These are phyloP conservation scores for Irena cyanogastra DNA, from an alignment of 2,113 vertebrate genomes.

Conservation along the genomic window DNA sequence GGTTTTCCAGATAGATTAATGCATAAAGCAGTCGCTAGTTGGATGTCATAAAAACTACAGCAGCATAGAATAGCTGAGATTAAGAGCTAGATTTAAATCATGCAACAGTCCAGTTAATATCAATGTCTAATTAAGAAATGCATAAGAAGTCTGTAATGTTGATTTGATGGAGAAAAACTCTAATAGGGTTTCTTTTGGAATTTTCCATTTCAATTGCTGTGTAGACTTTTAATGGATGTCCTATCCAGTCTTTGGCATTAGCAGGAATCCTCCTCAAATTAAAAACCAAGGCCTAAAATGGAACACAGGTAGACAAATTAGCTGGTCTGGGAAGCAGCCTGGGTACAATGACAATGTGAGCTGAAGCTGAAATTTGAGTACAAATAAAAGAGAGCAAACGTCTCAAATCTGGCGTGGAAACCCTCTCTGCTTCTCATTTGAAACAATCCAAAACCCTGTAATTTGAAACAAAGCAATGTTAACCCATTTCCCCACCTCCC, in stretches of 20 bases:
- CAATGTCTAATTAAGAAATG: conserved; percentile 67
- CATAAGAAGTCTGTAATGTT: conserved; percentile 69
- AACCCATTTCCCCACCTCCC: not conserved
- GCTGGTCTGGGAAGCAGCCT: not conserved
- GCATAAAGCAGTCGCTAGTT: conserved; percentile 51
- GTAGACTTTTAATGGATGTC: conserved; percentile 51
- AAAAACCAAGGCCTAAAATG: conserved; percentile 53
- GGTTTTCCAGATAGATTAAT: conserved; percentile 70
- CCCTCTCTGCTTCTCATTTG: not conserved
- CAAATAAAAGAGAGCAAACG: conserved; percentile 7
- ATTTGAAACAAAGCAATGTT: conserved; percentile 21
- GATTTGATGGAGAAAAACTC: conserved; percentile 65
- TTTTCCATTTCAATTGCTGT: conserved; percentile 58
- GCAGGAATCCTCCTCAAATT: conserved; percentile 50
- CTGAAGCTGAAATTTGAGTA: not conserved
- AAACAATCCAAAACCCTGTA: not conserved
- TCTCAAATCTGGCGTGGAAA: not conserved
- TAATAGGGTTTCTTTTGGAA: conserved; percentile 59
- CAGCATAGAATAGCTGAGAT: conserved; percentile 64
- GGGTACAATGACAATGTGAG: conserved; percentile 21
- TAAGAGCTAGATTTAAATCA: conserved; percentile 69
- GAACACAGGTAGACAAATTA: conserved; percentile 59
- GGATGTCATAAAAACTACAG: conserved; percentile 67
- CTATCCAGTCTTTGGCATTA: conserved; percentile 27
- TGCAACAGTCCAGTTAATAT: conserved; percentile 62